A percentile compares a stretch with the other conserved stretches of the same genome.
Conservation (phyloP, 2,888 invertebrate genomes). For the Altica lythri region DNA sequence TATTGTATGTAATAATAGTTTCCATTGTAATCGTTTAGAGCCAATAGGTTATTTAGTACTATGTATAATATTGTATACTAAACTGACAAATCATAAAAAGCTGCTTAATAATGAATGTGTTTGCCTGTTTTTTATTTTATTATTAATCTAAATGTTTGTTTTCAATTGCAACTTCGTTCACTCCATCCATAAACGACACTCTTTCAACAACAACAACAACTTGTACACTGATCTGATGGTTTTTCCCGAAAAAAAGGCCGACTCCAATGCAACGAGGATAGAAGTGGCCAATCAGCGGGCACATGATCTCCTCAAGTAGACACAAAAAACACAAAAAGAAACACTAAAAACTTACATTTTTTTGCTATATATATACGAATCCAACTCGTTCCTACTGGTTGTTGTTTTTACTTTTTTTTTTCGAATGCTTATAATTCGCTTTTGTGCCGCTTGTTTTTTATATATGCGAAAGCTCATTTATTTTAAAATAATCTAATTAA, state of each 20-base stretch:
- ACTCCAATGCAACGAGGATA: constrained; percentile 95
- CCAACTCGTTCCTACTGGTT: constrained; percentile 40
- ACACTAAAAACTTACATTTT: constrained; percentile 42
- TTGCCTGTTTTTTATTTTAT: constrained; percentile 27
- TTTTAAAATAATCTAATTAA: no score
- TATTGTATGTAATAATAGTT: no score
- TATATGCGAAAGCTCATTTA: no score
- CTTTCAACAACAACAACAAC: constrained; percentile 38
- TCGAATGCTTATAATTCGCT: not conserved
- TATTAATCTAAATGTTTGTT: constrained; percentile 54
- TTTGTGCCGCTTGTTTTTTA: no score
- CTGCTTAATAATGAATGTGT: no score
- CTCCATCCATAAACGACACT: constrained; percentile 47
- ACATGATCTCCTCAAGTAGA: constrained; percentile 92
- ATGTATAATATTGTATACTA: not conserved
- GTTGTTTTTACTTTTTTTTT: constrained; percentile 34
- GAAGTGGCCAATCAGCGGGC: constrained; percentile 96
- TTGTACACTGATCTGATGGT: constrained; percentile 37
- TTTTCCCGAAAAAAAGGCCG: constrained; percentile 65
- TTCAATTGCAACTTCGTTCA: constrained; percentile 54
- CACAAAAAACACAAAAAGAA: constrained; percentile 54
- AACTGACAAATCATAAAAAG: not conserved
- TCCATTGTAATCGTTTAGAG: no score
- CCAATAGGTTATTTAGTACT: no score
- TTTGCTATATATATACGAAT: constrained; percentile 34